These are phyloP conservation scores for Atractosteus spatula DNA, from an alignment of 2,113 vertebrate species.

Conservation along the genomic window DNA sequence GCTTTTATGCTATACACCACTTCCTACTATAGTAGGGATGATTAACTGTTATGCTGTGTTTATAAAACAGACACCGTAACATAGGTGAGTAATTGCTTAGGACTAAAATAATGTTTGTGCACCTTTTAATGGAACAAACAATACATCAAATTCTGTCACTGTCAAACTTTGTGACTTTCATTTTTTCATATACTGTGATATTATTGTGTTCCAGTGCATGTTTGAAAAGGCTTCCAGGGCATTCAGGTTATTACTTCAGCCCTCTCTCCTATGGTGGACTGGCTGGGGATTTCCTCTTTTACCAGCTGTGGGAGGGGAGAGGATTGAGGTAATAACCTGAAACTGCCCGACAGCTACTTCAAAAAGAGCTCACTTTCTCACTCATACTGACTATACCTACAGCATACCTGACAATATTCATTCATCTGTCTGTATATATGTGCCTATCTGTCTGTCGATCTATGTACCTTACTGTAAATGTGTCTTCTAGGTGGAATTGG, in stretches of 20 bases:
- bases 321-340: conserved; percentile 1
- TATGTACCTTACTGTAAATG: too few relatives aligned
- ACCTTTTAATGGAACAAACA: neutral
- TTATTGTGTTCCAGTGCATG: conserved; percentile 5
- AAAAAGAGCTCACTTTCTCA: neutral
- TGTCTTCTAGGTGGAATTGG: too few relatives aligned
- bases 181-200: neutral
- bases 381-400: neutral
- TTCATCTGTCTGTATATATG: too few relatives aligned
- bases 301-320: neutral
- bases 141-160: neutral
- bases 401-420: neutral
- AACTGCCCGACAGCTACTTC: neutral
- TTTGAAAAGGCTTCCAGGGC: conserved; percentile 3
- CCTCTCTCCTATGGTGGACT: neutral
- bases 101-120: neutral
- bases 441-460: too few relatives aligned
- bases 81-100: too few relatives aligned
- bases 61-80: too few relatives aligned
- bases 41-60: too few relatives aligned
- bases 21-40: too few relatives aligned
- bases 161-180: neutral
- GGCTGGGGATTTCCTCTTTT: conserved; percentile 3
- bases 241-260: neutral
- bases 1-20: too few relatives aligned